These are phyloP conservation scores for Coecobrya sp. DNA, from an alignment of 2,888 invertebrate genomes.

Conservation along the genomic window DNA sequence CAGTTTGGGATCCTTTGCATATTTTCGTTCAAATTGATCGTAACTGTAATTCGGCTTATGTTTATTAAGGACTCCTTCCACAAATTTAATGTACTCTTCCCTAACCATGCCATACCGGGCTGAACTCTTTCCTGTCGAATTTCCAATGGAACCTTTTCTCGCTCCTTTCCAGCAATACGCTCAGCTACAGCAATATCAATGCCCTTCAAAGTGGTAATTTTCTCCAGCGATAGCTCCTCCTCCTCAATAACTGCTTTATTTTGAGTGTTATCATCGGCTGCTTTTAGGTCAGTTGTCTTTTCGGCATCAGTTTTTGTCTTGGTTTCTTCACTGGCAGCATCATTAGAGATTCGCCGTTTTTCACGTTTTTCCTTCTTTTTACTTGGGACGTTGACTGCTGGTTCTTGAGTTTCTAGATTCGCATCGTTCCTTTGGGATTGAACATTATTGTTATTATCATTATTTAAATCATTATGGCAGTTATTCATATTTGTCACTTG, in stretches of 20 bases:
- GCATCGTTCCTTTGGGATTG: no score
- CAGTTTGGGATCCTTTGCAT: conserved; percentile 11
- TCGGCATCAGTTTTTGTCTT: no score
- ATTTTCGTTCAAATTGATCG: neutral
- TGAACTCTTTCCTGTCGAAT: neutral
- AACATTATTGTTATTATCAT: no score
- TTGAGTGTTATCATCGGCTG: neutral
- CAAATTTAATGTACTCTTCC: neutral
- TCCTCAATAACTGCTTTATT: neutral
- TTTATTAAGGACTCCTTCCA: neutral
- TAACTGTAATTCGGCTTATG: neutral
- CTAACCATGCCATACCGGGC: neutral
- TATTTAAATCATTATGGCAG: no score
- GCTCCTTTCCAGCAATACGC: neutral
- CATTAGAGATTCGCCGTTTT: no score
- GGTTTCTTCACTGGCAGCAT: no score
- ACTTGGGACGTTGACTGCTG: no score
- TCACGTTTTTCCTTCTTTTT: no score
- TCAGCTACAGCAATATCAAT: neutral
- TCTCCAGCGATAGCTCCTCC: neutral
- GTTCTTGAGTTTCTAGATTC: no score
- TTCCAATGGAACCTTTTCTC: neutral
- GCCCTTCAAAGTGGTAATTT: neutral
- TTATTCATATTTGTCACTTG: no score
- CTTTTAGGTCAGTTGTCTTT: neutral